Base-by-base conservation (phyloP, 2,888 invertebrate genomes). In the Lymantria monacha region DNA sequence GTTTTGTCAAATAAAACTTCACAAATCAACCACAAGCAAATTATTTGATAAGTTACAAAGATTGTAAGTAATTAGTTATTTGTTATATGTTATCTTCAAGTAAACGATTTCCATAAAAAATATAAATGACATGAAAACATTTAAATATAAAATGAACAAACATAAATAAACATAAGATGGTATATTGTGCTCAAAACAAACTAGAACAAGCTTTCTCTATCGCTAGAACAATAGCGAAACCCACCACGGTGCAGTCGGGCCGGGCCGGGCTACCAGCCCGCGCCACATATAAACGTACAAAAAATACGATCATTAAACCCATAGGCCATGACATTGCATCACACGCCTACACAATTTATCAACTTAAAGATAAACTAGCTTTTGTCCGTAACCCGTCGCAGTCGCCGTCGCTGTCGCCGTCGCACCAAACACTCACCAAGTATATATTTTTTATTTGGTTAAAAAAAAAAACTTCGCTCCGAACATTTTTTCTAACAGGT, bases 201-300 rank as follows among this genome's bases (percentile, higher is more conserved):
- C 33, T 61, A 48, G 61, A 56, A 61, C 64, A 41, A 51, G 64
- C 66, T 66, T 64, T 66, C 64, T 49, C 64, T 60, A 46, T 46
- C 53, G 61, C 52, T 53, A 51, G 55, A 62, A 66, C 67, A 62
- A 67, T 67, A 58, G 58, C 63, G 63, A 55, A 58, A 66, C 46
- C 52, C 49, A 14, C 15, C 15, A 38, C 53, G 8, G 12, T 12
- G 49, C 49, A 53, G 48, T 33, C 46, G 51, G 38, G n/a, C n/a
- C n/a, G n/a, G n/a, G n/a, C n/a, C 41, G 31, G 45, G 7, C 48
- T 42, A 42, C 41, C 48, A 22, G 42, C 42, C 42, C 40, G 36
- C 31, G 46, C 56, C 48, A 42, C 30, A 44, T 50, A 55, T 51
- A 55, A 58, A 56, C 43, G 14, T 10, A 46, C 40, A 51, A 51